Conservation (phyloP, 2,113 vertebrate species). For the Varanus salvator region DNA sequence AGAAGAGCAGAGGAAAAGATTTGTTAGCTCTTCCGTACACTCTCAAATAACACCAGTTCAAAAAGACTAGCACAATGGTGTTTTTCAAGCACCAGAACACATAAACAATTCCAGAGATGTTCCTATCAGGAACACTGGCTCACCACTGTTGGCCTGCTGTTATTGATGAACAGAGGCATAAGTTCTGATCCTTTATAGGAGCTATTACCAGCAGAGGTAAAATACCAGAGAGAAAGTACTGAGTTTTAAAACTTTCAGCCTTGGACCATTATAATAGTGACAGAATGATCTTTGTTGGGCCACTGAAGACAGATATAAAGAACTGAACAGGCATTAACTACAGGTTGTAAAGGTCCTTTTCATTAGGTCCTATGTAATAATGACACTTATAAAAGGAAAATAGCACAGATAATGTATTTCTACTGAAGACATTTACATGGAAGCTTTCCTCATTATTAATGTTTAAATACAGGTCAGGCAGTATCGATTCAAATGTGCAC, state of each 20-base stretch:
- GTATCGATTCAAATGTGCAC: slow-evolving; percentile 60
- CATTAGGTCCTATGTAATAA: slow-evolving; percentile 46
- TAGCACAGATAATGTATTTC: slow-evolving; percentile 39
- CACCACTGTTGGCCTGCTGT: background rate
- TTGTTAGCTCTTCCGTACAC: background rate
- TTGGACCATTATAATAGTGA: slow-evolving; percentile 19
- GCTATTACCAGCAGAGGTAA: background rate
- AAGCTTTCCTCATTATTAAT: slow-evolving; percentile 55
- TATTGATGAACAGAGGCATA: background rate
- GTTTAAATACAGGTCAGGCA: slow-evolving; percentile 60
- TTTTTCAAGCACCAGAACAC: background rate
- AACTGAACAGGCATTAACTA: slow-evolving; percentile 43
- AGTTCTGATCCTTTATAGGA: background rate
- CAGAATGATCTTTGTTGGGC: slow-evolving; percentile 38
- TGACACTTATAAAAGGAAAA: slow-evolving; percentile 39
- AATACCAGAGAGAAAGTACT: background rate
- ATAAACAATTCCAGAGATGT: background rate
- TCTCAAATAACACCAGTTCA: background rate
- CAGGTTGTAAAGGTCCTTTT: slow-evolving; percentile 22
- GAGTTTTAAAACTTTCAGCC: slow-evolving; percentile 3
- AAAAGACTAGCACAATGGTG: background rate
- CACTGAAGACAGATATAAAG: slow-evolving; percentile 41
- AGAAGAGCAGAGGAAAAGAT: too few species aligned
- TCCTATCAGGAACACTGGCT: background rate
- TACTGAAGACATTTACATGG: slow-evolving; percentile 43